Conservation (phyloP, 2,797 vertebrate genomes). For the Trichosurus vulpecula region DNA sequence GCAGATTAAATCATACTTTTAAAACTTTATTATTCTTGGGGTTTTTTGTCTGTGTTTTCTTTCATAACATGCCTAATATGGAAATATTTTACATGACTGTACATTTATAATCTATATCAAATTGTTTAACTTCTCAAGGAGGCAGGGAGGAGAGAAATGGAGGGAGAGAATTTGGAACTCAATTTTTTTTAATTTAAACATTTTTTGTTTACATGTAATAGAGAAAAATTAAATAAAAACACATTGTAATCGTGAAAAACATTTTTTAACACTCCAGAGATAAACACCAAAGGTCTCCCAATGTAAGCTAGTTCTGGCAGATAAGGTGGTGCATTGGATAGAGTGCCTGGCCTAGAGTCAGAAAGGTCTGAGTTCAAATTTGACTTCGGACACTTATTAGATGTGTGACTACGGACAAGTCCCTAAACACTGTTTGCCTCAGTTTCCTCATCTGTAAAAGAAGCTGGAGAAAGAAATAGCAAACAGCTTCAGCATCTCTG, state of each 20-base stretch:
- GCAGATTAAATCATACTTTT: neutral
- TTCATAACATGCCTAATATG: neutral
- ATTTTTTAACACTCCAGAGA: neutral
- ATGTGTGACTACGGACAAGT: neutral
- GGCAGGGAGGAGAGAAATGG: neutral
- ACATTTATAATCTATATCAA: neutral
- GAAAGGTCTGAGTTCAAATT: neutral
- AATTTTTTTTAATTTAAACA: neutral
- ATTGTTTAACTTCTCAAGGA: neutral
- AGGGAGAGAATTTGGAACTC: neutral
- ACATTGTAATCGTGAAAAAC: neutral
- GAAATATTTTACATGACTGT: neutral
- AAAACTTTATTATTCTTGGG: neutral
- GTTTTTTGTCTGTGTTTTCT: neutral
- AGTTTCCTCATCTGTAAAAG: neutral
- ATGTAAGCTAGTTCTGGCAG: neutral
- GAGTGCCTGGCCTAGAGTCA: neutral
- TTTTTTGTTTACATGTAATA: neutral
- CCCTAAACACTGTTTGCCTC: neutral
- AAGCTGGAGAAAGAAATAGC: neutral
- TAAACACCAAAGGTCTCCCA: neutral
- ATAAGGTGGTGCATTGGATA: neutral
- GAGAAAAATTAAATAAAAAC: neutral
- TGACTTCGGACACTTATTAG: neutral
- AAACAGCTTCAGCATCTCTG: neutral